Base-by-base conservation (phyloP, 1,140 invertebrate species). In the Mylabris phalerata region DNA sequence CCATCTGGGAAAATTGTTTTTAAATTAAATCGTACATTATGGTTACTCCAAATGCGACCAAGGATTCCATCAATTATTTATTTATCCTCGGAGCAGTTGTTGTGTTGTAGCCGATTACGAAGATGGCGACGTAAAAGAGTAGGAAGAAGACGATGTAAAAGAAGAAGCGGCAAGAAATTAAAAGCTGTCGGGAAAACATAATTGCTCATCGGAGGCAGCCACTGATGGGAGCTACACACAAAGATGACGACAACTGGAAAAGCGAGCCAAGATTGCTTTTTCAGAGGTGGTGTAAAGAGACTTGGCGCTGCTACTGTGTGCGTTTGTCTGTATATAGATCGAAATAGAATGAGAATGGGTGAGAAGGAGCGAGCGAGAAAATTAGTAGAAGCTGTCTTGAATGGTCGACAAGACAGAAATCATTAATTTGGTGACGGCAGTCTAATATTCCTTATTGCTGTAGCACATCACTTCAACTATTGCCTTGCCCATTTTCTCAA, bases 151-250 rank as follows among this genome's bases (percentile, higher is more conserved):
- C 32, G 32, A 19, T 19, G 19, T 19, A 19, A 19, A 19, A 19
- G 19, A 42, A n/a, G 9, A 42, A 42, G 41, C 56, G 60, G 51
- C 56, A 41, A 50, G 57, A 62, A 65, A 65, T 65, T 62, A 65
- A 65, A 62, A 65, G 63, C 60, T 65, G 63, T 62, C 60, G 63
- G 60, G 57, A 65, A 65, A 61, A 62, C 50, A 59, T 65, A 65
- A 65, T 65, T 65, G 63, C 63, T 63, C 61, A 63, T 63, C 57
- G 61, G 57, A 59, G 57, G 51, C 57, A 41, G 55, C 48, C 51
- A 32, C 61, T 63, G 57, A 63, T 60, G 57, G 32, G 57, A 60
- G 44, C 51, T 63, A 50, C 7, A 19, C 19, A 32, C 46, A 47
- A 42, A 63, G 57, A 63, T 63, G 61, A 63, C 57, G 56, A 43